Evolutionary conservation across 2,888 invertebrate species (phyloP), one percentile per base, ranked within the genome.

Genomic region (Rhyacophila evoluta): DNA sequence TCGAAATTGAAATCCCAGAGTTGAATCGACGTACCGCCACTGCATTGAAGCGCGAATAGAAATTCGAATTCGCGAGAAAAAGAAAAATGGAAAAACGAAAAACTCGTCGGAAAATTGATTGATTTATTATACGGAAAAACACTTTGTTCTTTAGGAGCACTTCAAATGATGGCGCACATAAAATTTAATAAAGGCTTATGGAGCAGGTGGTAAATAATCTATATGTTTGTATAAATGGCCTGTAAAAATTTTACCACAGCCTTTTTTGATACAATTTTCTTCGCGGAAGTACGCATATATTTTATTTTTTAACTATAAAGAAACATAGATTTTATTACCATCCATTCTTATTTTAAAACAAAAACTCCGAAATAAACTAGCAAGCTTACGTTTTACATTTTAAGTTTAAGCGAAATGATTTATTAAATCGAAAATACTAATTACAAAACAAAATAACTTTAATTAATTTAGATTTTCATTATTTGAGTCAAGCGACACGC

Each of bases 101-200:
- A n/a, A 55, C 55, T 55, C 55, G 25, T 1, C 68, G 72, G 71
- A 80, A 77, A 80, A 75, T 80, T 80, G 80, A 80, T 80, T 79
- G 79, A 79, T 79, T 79, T 79, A 79, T 79, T 75, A 72, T 36
- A 27, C 71, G 39, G 55, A 55, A 55, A 55, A 76, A 76, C 71
- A 39, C 41, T 73, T 76, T 76, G 70, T 76, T 41, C 75, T 55
- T 28, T 75, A 33, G 70, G 28, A 15, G 71, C 12, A 25, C 71
- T 41, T 25, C 25, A 36, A 36, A 25, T 72, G 72, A 37, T 36
- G 72, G 37, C 33, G 71, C 39, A 33, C 67, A 74, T 74, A 74
- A 74, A 74, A 68, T 74, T 37, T 33, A 68, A 74, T 74, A 74
- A 68, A 68, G 68, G 37, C 25, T 68, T 68, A 33, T 37, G 74